A percentile compares a stretch with the other conserved stretches of the same genome.
These are phyloP conservation scores for Montipora cactus DNA, from an alignment of 64 coral and sea anemone species.

Conservation along the genomic window DNA sequence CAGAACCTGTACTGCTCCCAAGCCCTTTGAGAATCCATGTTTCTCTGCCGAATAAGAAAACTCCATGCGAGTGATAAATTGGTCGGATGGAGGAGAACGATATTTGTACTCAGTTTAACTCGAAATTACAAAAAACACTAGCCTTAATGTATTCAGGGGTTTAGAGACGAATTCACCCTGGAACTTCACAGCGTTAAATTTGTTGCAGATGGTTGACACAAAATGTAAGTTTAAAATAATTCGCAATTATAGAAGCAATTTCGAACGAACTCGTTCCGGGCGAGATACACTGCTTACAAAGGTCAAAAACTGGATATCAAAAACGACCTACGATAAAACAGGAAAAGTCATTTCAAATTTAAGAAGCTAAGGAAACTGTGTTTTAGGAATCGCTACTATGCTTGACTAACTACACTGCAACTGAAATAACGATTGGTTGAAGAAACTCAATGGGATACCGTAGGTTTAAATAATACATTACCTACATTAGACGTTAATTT, in stretches of 20 bases:
- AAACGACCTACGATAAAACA: background rate
- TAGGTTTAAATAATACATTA: constrained; percentile 22
- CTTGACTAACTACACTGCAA: background rate
- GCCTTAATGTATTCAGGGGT: too few relatives aligned
- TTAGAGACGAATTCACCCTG: too few relatives aligned
- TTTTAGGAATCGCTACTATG: background rate
- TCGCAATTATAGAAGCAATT: background rate
- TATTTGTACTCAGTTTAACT: background rate
- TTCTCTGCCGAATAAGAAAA: background rate
- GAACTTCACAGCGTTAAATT: background rate
- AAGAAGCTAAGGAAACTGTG: constrained; percentile 24
- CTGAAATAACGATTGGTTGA: constrained; percentile 2
- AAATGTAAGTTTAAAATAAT: background rate
- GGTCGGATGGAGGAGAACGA: background rate
- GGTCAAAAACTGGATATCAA: too few relatives aligned
- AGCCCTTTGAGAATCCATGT: constrained; percentile 46
- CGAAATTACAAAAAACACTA: too few relatives aligned
- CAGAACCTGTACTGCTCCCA: constrained; percentile 44
- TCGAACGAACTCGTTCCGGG: background rate
- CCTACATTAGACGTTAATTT: background rate
- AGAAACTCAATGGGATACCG: background rate
- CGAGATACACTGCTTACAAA: too few relatives aligned
- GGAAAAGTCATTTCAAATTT: constrained; percentile 24
- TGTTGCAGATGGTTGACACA: background rate
- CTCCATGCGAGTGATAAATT: background rate